phyloP scores from a whole-genome alignment of 2,797 vertebrate genomes.

The Neomorphus geoffroyi region DNA sequence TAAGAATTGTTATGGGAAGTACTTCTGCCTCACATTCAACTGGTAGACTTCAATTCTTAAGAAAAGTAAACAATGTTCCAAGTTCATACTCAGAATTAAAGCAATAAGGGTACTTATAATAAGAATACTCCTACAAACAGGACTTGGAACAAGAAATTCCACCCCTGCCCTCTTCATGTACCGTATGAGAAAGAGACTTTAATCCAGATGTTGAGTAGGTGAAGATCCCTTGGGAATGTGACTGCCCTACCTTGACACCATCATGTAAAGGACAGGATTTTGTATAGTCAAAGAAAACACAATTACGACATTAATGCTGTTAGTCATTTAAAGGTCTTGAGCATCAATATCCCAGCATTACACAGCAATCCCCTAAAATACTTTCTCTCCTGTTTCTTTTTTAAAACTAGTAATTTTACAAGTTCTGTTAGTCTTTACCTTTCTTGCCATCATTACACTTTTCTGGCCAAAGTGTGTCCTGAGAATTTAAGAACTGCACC shows the following conservation, averaged over 20 bases:
- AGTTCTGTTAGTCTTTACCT: not conserved
- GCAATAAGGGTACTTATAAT: rapidly evolving
- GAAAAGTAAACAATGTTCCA: not conserved
- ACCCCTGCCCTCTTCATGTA: not conserved
- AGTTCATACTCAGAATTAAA: not conserved
- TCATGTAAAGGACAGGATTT: rapidly evolving
- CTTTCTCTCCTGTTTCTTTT: not conserved
- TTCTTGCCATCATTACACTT: not conserved
- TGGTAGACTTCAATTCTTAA: not conserved
- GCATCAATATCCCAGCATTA: not conserved
- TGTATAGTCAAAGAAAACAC: rapidly evolving
- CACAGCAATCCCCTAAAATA: not conserved
- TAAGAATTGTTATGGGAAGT: not conserved
- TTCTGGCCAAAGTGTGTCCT: not conserved
- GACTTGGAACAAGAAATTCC: not conserved
- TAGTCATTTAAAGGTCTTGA: not conserved
- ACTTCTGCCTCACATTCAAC: not conserved
- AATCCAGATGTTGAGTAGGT: rapidly evolving
- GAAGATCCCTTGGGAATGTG: rapidly evolving
- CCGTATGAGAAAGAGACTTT: not conserved
- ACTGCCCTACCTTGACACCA: not conserved
- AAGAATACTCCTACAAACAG: not conserved
- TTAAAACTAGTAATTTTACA: not conserved
- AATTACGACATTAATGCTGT: not conserved
- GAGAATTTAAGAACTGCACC: not conserved